phyloP scores from a whole-genome alignment of 2,888 invertebrate genomes.

The Synergus itoensis region DNA sequence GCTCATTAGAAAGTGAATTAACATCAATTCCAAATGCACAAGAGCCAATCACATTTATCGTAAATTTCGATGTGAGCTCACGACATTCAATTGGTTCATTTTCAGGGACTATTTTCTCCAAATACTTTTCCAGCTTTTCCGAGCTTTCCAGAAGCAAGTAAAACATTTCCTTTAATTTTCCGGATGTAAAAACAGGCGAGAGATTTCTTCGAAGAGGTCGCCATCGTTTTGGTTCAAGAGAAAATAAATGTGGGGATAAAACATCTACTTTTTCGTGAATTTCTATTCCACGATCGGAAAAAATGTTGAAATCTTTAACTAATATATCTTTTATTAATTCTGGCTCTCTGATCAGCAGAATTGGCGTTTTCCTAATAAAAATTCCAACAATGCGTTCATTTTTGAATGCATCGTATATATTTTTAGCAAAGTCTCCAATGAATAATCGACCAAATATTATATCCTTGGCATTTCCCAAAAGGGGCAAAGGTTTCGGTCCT shows the following conservation, averaged over 20 bases:
- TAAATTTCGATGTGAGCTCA: slow-evolving; percentile 73
- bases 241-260: slow-evolving; percentile 76
- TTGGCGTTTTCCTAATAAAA: slow-evolving; percentile 70
- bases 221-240: slow-evolving; percentile 78
- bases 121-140: slow-evolving; percentile 74
- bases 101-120: slow-evolving; percentile 66
- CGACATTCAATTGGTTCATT: slow-evolving; percentile 59
- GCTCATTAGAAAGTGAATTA: slow-evolving; percentile 68
- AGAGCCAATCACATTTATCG: slow-evolving; percentile 76
- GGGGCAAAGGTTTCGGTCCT: slow-evolving; percentile 73
- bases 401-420: slow-evolving; percentile 55
- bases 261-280: slow-evolving; percentile 72
- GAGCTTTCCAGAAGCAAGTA: slow-evolving; percentile 78
- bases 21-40: slow-evolving; percentile 77
- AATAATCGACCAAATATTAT: slow-evolving; percentile 58
- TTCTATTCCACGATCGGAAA: slow-evolving; percentile 67
- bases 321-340: slow-evolving; percentile 75
- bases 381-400: slow-evolving; percentile 73
- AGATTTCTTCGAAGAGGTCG: slow-evolving; percentile 78
- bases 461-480: slow-evolving; percentile 76
- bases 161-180: slow-evolving; percentile 79
- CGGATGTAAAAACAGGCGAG: slow-evolving; percentile 78
- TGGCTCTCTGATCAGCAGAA: slow-evolving; percentile 73
- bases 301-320: slow-evolving; percentile 76
- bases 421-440: slow-evolving; percentile 33